Base-by-base conservation (phyloP, 64 coral and sea anemone genomes). In the Montipora efflorescens region DNA sequence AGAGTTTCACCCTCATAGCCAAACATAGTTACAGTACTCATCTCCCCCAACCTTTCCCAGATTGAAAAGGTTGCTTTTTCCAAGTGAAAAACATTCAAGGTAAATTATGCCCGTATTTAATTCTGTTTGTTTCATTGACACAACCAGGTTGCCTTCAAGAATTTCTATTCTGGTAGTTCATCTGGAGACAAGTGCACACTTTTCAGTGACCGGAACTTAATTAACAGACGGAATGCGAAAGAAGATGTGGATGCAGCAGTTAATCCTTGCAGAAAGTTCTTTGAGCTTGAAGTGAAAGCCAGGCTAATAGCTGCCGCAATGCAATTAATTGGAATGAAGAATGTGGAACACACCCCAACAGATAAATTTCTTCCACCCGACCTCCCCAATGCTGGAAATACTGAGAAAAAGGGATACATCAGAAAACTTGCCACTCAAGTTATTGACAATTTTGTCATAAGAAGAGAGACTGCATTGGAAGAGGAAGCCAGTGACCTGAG, bases 161-260 rank as follows among this genome's bases (percentile, higher is more conserved):
- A 67, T 11, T 67, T 67, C 15, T 18, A 67, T 67, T 67, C 15
- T 18, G 4, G 64, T 18, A 15, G 64, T 67, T 67, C 15, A 6
- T 67, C 64, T 67, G 53, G 53, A 57, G 53, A 57, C 53, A 57
- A 57, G 93, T 89, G 87, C 44, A 89, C 93, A 53, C 61, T 90
- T 8, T 89, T 82, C 5, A 83, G 78, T 82, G 86, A 76, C 23
- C 75, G 85, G 1, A 94, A 94, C 48, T 94, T 23, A 90, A 94
- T 94, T 23, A 94, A 94, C 68, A 81, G 87, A 59, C 46, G 87
- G 4, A 94, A 94, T 89, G 93, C 90, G n/a, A 89, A 43, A 16
- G 52, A 48, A 13, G 87, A 94, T 76, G 87, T 94, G 4, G 47
- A 25, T 21, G 13, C 76, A 55, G 86, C 93, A 46, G 86, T 51